Base-by-base conservation (phyloP, 2,888 invertebrate genomes). In the Drosophila pegasa region DNA sequence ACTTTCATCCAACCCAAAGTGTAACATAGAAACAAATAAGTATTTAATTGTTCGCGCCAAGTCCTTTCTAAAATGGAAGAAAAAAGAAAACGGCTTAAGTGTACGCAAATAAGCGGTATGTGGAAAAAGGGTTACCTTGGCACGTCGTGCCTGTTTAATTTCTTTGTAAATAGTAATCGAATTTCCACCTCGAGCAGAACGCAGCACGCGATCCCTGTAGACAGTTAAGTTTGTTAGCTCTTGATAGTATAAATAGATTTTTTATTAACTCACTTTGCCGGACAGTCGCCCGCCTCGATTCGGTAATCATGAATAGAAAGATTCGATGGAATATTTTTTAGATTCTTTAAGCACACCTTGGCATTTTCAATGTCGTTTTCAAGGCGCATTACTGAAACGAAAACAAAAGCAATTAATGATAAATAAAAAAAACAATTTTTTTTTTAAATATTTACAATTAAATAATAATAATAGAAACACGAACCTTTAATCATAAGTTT, bases 301-400 rank as follows among this genome's bases (percentile, higher is more conserved):
- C 81, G 69, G 56, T 64, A 80, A 16, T 65, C 60, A 9, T 57
- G 60, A 14, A 86, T 63, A 0, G 81, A 87, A 5, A 78, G 55
- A 54, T 75, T 71, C 2, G 82, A 82, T 14, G 87, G 76, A 52
- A 81, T 71, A 29, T 40, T 84, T 54, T 84, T 89, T 0, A 90
- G 65, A 55, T 74, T 83, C 27, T 89, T 71, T 3, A 91, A 69
- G 65, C 88, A 85, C 40, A 83, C 67, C 40, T 88, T 89, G 3
- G 91, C 91, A 33, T 75, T 86, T 56, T 89, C 81, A 65, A 92
- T 89, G 27, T 92, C 91, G 4, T 72, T 82, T 48, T 92, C 92
- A 20, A 92, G 71, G 14, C 87, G 81, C 59, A 70, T 75, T 35
- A 92, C 91, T 92, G 33, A 67, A 66, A 55, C 25, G 4, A 6